These are phyloP conservation scores for Nycteola revayana DNA, from an alignment of 2,888 invertebrate genomes.

Conservation along the genomic window DNA sequence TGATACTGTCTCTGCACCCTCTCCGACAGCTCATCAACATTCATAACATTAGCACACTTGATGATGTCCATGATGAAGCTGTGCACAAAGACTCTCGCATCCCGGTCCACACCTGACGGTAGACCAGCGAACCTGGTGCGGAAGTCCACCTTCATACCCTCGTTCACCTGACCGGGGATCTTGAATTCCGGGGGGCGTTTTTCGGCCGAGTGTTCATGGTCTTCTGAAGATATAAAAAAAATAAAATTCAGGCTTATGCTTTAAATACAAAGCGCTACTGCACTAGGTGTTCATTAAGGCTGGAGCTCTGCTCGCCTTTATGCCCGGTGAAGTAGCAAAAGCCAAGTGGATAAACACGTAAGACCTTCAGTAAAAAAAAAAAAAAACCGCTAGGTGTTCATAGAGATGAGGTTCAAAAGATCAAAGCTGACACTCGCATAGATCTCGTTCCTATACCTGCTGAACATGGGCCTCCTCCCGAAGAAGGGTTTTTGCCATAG, in stretches of 20 bases:
- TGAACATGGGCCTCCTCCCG: too few species aligned
- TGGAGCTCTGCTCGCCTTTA: too few species aligned
- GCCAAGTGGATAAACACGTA: too few species aligned
- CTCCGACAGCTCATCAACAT: slow-evolving; percentile 94
- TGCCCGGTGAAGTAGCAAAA: too few species aligned
- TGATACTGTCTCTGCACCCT: slow-evolving; percentile 95
- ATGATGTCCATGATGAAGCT: slow-evolving; percentile 84
- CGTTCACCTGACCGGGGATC: slow-evolving; percentile 60
- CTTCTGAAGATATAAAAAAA: slow-evolving; percentile 39
- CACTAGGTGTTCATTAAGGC: too few species aligned
- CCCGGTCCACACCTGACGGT: slow-evolving; percentile 72
- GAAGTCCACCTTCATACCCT: slow-evolving; percentile 69
- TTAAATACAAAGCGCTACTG: too few species aligned
- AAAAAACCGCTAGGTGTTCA: too few species aligned
- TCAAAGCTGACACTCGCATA: too few species aligned
- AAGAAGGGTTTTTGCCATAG: too few species aligned
- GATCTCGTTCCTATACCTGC: too few species aligned
- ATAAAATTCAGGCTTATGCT: background rate
- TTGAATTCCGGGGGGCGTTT: slow-evolving; percentile 60
- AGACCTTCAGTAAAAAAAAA: too few species aligned
- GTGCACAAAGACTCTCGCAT: slow-evolving; percentile 86
- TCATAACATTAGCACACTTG: slow-evolving; percentile 81
- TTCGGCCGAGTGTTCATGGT: slow-evolving; percentile 55
- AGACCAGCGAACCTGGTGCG: slow-evolving; percentile 68
- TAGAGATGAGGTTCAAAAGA: too few species aligned